Evolutionary conservation across 2,888 invertebrate species (phyloP).

Genomic region (Temnothorax rugatulus): DNA sequence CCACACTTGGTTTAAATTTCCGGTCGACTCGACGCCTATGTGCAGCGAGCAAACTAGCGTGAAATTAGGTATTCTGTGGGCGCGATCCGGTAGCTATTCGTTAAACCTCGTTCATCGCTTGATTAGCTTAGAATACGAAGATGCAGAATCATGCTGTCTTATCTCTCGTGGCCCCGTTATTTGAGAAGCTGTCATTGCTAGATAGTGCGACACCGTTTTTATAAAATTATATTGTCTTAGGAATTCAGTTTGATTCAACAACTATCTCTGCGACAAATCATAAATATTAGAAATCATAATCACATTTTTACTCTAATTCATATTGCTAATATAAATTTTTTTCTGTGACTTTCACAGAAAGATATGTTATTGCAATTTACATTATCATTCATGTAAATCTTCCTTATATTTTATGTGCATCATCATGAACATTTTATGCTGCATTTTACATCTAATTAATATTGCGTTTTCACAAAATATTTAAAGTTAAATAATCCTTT

Average conservation of each 20-base stretch:
- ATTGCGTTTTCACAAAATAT: conserved; percentile 5
- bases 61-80: conserved; percentile 73
- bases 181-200: conserved; percentile 34
- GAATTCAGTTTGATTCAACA: conserved; percentile 16
- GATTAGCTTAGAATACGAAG: conserved; percentile 50
- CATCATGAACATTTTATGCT: background rate
- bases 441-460: background rate
- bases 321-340: background rate
- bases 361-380: background rate
- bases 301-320: background rate
- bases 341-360: background rate
- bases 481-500: background rate
- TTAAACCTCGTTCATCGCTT: conserved; percentile 63
- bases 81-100: conserved; percentile 63
- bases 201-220: background rate
- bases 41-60: conserved; percentile 56
- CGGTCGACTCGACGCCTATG: conserved; percentile 57
- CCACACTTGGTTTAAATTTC: conserved; percentile 36
- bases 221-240: background rate
- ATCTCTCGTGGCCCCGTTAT: conserved; percentile 11
- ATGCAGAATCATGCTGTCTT: conserved; percentile 68
- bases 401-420: background rate
- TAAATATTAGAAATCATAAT: conserved; percentile 3
- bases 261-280: background rate
- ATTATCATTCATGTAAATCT: background rate